Conservation (phyloP, 1,140 invertebrate species). For the Glomeris maerens region DNA sequence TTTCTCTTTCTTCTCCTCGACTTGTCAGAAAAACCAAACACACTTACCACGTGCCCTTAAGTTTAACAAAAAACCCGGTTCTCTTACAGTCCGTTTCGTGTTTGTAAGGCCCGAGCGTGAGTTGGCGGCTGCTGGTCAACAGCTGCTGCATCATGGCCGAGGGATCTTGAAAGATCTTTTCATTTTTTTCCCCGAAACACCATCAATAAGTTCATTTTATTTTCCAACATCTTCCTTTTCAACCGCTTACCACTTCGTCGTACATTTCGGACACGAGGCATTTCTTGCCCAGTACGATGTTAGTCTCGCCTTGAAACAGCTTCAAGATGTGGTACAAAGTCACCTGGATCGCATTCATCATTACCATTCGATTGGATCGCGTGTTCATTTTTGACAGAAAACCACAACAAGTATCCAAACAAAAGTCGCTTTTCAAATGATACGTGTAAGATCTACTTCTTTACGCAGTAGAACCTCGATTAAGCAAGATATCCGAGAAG, state of each 20-base stretch:
- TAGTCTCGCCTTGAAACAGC: constrained; percentile 58
- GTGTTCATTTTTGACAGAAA: no score
- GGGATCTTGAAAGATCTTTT: constrained; percentile 74
- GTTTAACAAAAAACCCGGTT: constrained; percentile 11
- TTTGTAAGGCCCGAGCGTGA: constrained; percentile 56
- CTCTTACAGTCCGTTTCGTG: constrained; percentile 84
- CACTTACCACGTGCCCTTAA: neutral
- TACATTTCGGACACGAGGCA: constrained; percentile 84
- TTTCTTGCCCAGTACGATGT: constrained; percentile 48
- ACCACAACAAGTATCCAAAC: neutral
- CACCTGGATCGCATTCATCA: no score
- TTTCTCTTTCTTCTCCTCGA: constrained; percentile 79
- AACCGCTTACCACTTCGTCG: constrained; percentile 69
- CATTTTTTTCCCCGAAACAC: no score
- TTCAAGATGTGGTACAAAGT: constrained; percentile 93
- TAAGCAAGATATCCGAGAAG: no score
- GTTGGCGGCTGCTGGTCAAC: constrained; percentile 55
- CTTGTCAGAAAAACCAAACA: constrained; percentile 35
- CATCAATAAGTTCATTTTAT: no score
- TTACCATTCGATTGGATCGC: no score
- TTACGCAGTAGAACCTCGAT: no score
- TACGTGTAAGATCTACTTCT: no score
- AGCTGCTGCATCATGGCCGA: constrained; percentile 83
- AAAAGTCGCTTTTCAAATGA: no score
- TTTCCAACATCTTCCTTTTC: no score